A percentile compares a stretch with the other conserved stretches of the same genome.
These are phyloP conservation scores for Falcaria lacertinaria DNA, from an alignment of 2,888 invertebrate species.

Conservation along the genomic window DNA sequence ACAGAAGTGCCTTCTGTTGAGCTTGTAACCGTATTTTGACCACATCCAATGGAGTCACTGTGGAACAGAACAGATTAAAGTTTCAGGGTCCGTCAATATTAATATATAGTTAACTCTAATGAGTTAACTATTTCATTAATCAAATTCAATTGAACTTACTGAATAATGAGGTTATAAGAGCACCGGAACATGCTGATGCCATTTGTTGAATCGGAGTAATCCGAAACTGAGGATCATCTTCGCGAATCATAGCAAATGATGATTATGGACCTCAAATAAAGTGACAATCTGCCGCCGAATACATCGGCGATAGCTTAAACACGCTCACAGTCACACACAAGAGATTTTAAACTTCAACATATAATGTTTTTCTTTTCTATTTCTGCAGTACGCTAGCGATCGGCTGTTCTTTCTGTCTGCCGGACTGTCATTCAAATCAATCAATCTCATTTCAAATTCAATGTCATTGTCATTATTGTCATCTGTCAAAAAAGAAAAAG, in stretches of 20 bases:
- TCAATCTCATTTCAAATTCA: constrained; percentile 14
- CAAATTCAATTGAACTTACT: constrained; percentile 78
- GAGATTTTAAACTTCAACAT: no score
- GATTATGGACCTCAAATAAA: constrained; percentile 4
- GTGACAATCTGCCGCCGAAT: not conserved
- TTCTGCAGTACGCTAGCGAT: no score
- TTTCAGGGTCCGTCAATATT: no score
- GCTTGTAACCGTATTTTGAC: constrained; percentile 98
- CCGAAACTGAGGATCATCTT: constrained; percentile 87
- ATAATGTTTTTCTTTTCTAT: not conserved
- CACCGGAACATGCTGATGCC: constrained; percentile 92
- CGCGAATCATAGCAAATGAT: constrained; percentile 59
- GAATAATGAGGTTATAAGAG: constrained; percentile 91
- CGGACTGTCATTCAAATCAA: not conserved
- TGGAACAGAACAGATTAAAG: constrained; percentile 30
- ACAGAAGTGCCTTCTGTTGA: constrained; percentile 90
- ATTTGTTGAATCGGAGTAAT: constrained; percentile 91
- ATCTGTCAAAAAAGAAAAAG: no score
- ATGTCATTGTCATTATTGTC: no score
- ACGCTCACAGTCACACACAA: no score
- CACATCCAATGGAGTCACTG: constrained; percentile 99
- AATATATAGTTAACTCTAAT: no score
- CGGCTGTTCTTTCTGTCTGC: no score
- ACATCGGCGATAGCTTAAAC: no score
- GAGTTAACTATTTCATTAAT: not conserved